Conservation (phyloP, 2,797 vertebrate species). For the Paguma larvata region DNA sequence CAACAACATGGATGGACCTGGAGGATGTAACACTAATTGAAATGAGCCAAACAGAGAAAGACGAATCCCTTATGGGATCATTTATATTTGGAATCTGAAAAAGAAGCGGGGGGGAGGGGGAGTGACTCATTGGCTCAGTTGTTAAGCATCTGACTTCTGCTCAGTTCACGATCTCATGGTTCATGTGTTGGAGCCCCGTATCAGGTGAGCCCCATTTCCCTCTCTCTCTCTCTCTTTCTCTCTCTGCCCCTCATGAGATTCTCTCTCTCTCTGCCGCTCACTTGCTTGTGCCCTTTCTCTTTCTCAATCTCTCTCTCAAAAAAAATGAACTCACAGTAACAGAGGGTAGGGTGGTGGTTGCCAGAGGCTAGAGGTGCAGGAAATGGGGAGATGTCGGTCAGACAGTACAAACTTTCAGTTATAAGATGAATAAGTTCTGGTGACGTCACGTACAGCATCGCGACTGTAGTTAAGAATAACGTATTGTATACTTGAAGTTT, state of each 20-base stretch:
- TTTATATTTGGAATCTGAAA: not conserved
- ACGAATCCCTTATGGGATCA: not conserved
- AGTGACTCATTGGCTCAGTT: no score
- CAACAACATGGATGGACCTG: not conserved
- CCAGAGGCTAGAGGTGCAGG: not conserved
- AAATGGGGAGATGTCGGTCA: no score
- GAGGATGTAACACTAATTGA: not conserved
- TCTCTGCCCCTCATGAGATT: no score
- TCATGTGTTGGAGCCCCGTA: no score
- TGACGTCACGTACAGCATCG: fast-evolving
- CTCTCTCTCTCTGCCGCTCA: no score
- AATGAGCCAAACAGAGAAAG: not conserved
- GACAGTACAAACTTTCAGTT: not conserved
- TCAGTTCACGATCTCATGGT: no score
- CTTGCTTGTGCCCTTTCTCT: no score
- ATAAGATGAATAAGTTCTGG: not conserved
- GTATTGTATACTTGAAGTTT: not conserved
- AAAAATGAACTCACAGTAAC: not conserved
- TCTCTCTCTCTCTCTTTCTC: no score
- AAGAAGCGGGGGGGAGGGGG: no score
- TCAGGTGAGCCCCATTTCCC: no score
- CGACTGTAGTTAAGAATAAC: no score
- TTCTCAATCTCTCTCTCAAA: not conserved
- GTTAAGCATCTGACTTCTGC: no score
- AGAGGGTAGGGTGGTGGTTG: not conserved